Conservation (phyloP, 2,113 vertebrate genomes). For the Theristicus caerulescens region DNA sequence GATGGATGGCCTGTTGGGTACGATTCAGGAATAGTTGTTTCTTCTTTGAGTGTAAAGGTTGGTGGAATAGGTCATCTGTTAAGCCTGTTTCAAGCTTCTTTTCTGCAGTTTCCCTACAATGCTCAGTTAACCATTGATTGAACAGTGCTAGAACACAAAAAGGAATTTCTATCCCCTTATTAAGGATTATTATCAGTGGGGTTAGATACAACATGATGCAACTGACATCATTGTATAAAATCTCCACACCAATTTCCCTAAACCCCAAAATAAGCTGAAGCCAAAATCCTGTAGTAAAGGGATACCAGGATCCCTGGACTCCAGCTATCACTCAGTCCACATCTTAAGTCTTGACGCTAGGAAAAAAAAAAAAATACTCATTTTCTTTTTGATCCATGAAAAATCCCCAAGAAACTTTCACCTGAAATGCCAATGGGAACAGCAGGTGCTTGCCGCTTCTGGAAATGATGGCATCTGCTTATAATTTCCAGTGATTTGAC, state of each 20-base stretch:
- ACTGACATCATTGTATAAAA: neutral
- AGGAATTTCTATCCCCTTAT: neutral
- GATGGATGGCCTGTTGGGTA: neutral
- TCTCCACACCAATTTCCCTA: neutral
- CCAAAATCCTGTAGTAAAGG: neutral
- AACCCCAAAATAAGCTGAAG: neutral
- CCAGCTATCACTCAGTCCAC: neutral
- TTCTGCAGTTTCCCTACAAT: neutral
- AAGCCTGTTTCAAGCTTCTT: neutral
- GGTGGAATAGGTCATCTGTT: neutral
- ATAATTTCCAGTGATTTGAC: neutral
- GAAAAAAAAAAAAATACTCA: too few species aligned
- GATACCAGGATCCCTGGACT: neutral
- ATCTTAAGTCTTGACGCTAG: neutral
- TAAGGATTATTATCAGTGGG: neutral
- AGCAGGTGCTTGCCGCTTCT: neutral
- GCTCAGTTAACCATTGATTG: neutral
- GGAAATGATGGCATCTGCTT: neutral
- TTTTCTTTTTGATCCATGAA: neutral
- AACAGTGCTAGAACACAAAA: neutral
- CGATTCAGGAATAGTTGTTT: neutral
- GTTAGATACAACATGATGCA: neutral
- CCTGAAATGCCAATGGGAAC: neutral
- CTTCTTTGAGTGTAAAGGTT: neutral
- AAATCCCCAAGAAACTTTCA: neutral